phyloP scores from a whole-genome alignment of 2,888 invertebrate genomes.

The Tetragonisca angustula region DNA sequence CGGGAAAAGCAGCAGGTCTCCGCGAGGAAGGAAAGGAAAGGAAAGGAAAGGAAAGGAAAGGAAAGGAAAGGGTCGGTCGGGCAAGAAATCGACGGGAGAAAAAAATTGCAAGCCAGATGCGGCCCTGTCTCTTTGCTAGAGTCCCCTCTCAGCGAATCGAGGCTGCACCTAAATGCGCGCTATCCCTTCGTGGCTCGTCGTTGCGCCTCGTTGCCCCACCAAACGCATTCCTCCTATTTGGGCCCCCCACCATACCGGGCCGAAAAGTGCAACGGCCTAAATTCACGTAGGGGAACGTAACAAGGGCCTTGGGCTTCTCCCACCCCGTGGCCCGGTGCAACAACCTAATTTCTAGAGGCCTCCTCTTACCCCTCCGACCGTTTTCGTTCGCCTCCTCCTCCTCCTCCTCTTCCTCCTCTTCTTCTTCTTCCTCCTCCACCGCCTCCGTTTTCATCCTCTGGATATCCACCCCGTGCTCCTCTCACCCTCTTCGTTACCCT shows the following conservation, averaged over 20 bases:
- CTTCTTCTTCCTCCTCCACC: conserved; percentile 48
- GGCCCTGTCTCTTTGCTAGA: conserved; percentile 83
- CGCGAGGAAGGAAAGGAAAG: neutral
- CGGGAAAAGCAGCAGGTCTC: too few relatives aligned
- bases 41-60: neutral
- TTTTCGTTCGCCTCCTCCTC: conserved; percentile 52
- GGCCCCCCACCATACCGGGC: conserved; percentile 81
- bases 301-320: conserved; percentile 83
- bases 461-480: conserved; percentile 45
- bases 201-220: conserved; percentile 73
- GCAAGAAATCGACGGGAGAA: conserved; percentile 43
- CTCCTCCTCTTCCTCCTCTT: conserved; percentile 36
- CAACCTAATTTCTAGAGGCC: conserved; percentile 84
- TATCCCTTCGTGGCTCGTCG: conserved; percentile 77
- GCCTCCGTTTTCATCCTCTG: conserved; percentile 63
- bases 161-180: conserved; percentile 81
- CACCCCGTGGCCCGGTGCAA: conserved; percentile 80
- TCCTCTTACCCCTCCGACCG: conserved; percentile 68
- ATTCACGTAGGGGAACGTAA: conserved; percentile 82
- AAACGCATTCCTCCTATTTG: conserved; percentile 80
- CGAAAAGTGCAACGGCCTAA: conserved; percentile 84
- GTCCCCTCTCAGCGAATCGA: conserved; percentile 74
- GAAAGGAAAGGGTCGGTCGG: neutral
- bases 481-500: conserved; percentile 43
- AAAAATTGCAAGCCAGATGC: conserved; percentile 75